Percentiles rank a stretch among this genome's conserved stretches.
phyloP scores from a whole-genome alignment of 2,113 vertebrate species.

The Corvus cornix region DNA sequence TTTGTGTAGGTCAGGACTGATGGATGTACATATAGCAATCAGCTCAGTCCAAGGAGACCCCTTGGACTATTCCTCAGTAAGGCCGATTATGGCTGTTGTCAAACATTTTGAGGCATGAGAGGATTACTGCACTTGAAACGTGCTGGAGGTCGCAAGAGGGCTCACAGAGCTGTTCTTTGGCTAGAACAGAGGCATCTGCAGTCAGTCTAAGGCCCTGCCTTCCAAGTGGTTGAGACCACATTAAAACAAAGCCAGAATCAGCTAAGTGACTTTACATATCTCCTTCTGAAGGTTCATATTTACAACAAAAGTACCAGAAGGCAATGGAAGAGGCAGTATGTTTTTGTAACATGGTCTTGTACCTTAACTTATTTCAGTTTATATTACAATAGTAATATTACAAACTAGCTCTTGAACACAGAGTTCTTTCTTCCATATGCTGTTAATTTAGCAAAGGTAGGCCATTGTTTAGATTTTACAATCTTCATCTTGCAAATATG shows the following conservation, averaged over 20 bases:
- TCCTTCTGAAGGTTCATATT: not conserved
- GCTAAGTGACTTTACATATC: not conserved
- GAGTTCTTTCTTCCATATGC: not conserved
- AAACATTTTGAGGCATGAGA: not conserved
- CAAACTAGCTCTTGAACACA: not conserved
- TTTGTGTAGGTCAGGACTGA: not conserved
- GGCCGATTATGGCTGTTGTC: not conserved
- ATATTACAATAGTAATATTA: not conserved
- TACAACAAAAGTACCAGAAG: not conserved
- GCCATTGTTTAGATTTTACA: not conserved
- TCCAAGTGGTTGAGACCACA: not conserved
- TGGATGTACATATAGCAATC: accelerated
- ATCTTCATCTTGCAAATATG: not conserved
- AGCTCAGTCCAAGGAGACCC: not conserved
- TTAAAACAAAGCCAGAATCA: not conserved
- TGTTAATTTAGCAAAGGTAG: not conserved
- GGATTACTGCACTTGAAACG: not conserved
- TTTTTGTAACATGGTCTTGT: not conserved
- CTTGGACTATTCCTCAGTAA: not conserved
- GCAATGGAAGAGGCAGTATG: not conserved
- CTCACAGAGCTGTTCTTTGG: not conserved
- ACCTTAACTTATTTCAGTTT: not conserved
- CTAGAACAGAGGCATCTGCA: not conserved
- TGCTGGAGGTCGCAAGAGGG: not conserved
- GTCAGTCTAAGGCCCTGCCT: not conserved